Percentiles rank a stretch among this genome's conserved stretches.
phyloP scores from a whole-genome alignment of 2,888 invertebrate species.

The Cheilosia pagana region DNA sequence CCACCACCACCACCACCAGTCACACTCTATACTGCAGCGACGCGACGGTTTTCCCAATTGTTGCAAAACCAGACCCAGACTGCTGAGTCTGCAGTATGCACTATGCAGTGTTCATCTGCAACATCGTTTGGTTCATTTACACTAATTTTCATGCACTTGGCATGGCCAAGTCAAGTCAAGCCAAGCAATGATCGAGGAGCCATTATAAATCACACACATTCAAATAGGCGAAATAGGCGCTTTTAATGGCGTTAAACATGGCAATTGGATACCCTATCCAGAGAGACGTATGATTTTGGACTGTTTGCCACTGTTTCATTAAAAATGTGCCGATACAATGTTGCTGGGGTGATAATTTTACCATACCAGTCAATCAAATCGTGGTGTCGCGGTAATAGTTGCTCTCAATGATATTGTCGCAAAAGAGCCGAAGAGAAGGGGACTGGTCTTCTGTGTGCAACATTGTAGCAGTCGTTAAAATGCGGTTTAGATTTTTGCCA shows the following conservation, averaged over 20 bases:
- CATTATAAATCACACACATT: constrained; percentile 71
- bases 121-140: constrained; percentile 66
- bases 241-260: constrained; percentile 70
- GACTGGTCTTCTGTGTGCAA: too few species aligned
- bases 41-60: constrained; percentile 55
- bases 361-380: constrained; percentile 51
- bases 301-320: constrained; percentile 56
- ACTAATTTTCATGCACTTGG: constrained; percentile 72
- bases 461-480: too few species aligned
- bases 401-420: background rate
- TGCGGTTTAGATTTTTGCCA: too few species aligned
- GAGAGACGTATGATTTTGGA: constrained; percentile 63
- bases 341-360: constrained; percentile 40
- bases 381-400: constrained; percentile 16
- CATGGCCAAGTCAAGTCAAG: constrained; percentile 35
- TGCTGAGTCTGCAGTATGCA: constrained; percentile 61
- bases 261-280: constrained; percentile 64
- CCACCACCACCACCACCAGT: constrained; percentile 59
- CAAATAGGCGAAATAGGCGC: constrained; percentile 59
- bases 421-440: background rate
- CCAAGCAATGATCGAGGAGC: constrained; percentile 52
- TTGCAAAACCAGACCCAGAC: constrained; percentile 45
- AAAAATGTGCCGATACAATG: constrained; percentile 55
- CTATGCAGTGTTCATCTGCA: constrained; percentile 70
- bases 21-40: constrained; percentile 21